Percentiles rank a stretch among this genome's conserved stretches.
These are phyloP conservation scores for Lepidochitona cinerea DNA, from an alignment of 2,888 invertebrate species.

Conservation along the genomic window DNA sequence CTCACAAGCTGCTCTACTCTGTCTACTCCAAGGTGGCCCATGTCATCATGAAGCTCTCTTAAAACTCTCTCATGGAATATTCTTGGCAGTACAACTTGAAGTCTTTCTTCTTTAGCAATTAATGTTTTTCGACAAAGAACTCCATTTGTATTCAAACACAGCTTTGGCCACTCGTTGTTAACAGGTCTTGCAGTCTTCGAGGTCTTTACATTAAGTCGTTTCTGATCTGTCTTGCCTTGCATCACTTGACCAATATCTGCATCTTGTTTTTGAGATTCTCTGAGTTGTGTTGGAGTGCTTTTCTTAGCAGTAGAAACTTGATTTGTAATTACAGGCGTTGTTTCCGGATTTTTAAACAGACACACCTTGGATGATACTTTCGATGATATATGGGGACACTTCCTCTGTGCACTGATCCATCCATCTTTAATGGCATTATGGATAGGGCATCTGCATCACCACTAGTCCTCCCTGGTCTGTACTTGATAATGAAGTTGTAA, in stretches of 20 bases:
- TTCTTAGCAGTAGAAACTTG: not conserved
- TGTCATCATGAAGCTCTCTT: slow-evolving; percentile 6
- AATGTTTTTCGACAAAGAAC: not conserved
- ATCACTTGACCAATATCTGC: not conserved
- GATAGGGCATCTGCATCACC: slow-evolving; percentile 20
- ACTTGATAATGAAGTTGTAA: slow-evolving; percentile 13
- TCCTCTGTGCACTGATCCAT: not conserved
- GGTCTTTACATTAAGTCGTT: not conserved
- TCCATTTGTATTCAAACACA: not conserved
- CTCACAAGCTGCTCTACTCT: not conserved
- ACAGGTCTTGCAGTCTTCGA: not conserved
- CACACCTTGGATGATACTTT: too few relatives aligned
- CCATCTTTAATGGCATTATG: slow-evolving; percentile 3
- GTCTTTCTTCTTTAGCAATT: not conserved
- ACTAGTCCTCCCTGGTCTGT: slow-evolving; percentile 11
- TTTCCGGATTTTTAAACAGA: too few relatives aligned
- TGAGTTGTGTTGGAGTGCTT: not conserved
- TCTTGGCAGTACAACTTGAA: not conserved
- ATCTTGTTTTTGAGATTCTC: not conserved
- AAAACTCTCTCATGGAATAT: not conserved
- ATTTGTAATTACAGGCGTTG: not conserved
- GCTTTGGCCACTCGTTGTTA: not conserved
- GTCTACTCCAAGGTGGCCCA: slow-evolving; percentile 5
- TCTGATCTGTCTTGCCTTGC: too few relatives aligned
- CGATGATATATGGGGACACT: not conserved